These are phyloP conservation scores for Istiophorus platypterus DNA, from an alignment of 2,113 vertebrate genomes.

Conservation along the genomic window DNA sequence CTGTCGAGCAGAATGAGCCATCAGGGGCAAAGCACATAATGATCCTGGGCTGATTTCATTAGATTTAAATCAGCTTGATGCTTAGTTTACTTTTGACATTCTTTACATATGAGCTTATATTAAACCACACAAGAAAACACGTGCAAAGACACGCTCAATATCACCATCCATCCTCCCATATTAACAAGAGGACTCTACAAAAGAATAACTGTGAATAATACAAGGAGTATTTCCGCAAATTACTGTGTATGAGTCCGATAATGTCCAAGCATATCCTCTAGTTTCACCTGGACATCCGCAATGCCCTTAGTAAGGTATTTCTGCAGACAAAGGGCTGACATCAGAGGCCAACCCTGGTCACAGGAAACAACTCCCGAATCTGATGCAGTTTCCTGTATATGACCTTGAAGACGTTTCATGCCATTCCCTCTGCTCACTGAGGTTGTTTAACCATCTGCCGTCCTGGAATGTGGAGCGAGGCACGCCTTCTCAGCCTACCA, in stretches of 20 bases:
- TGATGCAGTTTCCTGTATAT: slow-evolving; percentile 73
- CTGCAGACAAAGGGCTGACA: slow-evolving; percentile 72
- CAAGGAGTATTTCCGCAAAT: slow-evolving; percentile 26
- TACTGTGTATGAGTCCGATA: slow-evolving; percentile 12
- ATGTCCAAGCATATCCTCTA: background rate
- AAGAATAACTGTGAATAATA: slow-evolving; percentile 16
- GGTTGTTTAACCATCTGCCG: slow-evolving; percentile 68
- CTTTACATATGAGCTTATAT: slow-evolving; percentile 28
- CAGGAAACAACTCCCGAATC: slow-evolving; percentile 68
- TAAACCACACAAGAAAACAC: background rate
- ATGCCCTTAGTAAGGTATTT: slow-evolving; percentile 52
- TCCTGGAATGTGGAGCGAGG: slow-evolving; percentile 72
- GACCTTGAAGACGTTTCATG: slow-evolving; percentile 68
- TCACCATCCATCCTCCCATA: background rate
- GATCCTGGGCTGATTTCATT: slow-evolving; percentile 47
- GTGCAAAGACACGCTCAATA: background rate
- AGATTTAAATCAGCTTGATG: slow-evolving; percentile 34
- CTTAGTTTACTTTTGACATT: slow-evolving; percentile 53
- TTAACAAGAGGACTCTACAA: slow-evolving; percentile 8
- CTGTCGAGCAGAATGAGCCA: slow-evolving; percentile 37
- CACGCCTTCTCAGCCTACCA: slow-evolving; percentile 62
- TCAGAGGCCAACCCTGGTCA: slow-evolving; percentile 50
- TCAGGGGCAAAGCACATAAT: background rate
- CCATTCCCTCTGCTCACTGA: slow-evolving; percentile 47
- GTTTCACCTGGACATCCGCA: slow-evolving; percentile 46